Conservation (phyloP, 2,888 invertebrate genomes). For the Slavum lentiscoides region DNA sequence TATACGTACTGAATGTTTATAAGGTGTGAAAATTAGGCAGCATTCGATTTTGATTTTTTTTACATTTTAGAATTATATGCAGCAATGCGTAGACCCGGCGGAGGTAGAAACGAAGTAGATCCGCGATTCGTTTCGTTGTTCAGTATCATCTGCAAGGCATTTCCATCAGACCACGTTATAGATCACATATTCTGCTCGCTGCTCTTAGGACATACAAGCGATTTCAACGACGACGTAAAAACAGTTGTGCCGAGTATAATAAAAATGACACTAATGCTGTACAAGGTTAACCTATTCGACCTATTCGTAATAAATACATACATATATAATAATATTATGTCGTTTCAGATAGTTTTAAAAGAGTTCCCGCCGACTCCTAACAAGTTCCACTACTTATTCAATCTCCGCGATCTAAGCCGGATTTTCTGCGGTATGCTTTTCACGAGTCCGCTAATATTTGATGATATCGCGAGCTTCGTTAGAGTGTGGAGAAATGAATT, state of each 20-base stretch:
- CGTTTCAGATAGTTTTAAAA: constrained; percentile 68
- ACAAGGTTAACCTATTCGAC: constrained; percentile 65
- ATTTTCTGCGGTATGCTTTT: constrained; percentile 80
- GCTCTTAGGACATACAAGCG: constrained; percentile 73
- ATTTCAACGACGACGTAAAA: constrained; percentile 71
- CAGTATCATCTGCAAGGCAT: constrained; percentile 81
- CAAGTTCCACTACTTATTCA: constrained; percentile 94
- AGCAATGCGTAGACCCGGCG: constrained; percentile 86
- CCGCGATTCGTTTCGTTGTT: constrained; percentile 90
- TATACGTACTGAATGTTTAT: too few relatives aligned
- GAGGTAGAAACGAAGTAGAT: constrained; percentile 87
- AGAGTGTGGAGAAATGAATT: constrained; percentile 92
- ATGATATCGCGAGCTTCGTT: constrained; percentile 71
- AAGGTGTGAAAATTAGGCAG: too few relatives aligned
- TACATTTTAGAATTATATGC: constrained; percentile 68
- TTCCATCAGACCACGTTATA: constrained; percentile 78
- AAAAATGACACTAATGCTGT: constrained; percentile 78
- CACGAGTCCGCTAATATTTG: constrained; percentile 73
- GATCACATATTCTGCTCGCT: constrained; percentile 82
- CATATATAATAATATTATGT: background rate
- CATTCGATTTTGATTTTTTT: too few relatives aligned
- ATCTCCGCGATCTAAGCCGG: constrained; percentile 85
- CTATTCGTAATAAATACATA: too few relatives aligned
- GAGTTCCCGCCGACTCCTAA: constrained; percentile 88
- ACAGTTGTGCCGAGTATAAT: constrained; percentile 71